phyloP scores from a whole-genome alignment of 2,113 vertebrate genomes.

The Forbesichthys papilliferus region DNA sequence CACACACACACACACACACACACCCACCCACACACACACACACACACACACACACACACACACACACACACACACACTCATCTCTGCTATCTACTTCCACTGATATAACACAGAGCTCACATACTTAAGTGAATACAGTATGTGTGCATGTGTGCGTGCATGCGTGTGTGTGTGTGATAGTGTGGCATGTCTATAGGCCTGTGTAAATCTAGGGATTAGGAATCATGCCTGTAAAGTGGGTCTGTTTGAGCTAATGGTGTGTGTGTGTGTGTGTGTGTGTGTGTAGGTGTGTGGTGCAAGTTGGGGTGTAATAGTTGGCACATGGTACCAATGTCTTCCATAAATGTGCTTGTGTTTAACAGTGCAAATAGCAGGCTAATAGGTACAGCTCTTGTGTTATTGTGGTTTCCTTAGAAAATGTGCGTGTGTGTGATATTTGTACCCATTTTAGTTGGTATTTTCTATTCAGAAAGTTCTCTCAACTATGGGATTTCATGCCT shows the following conservation, averaged over 20 bases:
- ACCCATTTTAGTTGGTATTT: too few species aligned
- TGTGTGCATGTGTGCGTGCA: conserved; percentile 13
- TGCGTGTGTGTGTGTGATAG: neutral
- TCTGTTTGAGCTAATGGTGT: neutral
- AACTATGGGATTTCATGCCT: too few species aligned
- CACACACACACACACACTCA: too few species aligned
- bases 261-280: conserved; percentile 9
- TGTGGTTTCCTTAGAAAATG: too few species aligned
- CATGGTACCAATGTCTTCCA: neutral
- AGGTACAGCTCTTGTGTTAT: too few species aligned
- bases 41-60: neutral
- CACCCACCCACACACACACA: neutral
- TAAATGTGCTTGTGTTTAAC: neutral
- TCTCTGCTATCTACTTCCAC: neutral
- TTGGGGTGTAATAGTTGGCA: neutral
- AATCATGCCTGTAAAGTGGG: neutral
- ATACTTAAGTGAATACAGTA: neutral
- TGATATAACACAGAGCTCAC: neutral
- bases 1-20: neutral
- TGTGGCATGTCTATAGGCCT: neutral
- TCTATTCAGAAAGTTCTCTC: too few species aligned
- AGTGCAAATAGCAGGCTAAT: too few species aligned
- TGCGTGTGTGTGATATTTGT: too few species aligned
- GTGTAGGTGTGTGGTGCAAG: neutral
- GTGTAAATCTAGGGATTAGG: neutral